These are phyloP conservation scores for Galerucella nymphaeae DNA, from an alignment of 2,888 invertebrate species.

Conservation along the genomic window DNA sequence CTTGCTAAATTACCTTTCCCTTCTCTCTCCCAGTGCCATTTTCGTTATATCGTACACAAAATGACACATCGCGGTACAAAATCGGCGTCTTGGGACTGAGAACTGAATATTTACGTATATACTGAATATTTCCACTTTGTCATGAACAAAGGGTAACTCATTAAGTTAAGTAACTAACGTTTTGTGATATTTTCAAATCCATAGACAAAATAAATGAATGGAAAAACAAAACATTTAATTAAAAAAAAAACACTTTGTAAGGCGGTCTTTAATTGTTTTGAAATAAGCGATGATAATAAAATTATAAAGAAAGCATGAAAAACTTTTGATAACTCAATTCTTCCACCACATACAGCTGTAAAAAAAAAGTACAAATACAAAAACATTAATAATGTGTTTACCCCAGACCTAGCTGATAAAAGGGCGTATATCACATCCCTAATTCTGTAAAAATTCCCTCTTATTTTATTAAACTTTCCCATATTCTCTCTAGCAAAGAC, in stretches of 20 bases:
- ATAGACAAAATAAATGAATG: too few relatives aligned
- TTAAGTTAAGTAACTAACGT: neutral
- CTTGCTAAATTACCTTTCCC: conserved; percentile 17
- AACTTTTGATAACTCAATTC: neutral
- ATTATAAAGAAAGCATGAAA: neutral
- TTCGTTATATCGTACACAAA: conserved; percentile 6
- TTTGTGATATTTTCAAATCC: too few relatives aligned
- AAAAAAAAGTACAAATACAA: conserved; percentile 3
- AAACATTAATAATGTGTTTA: conserved; percentile 15
- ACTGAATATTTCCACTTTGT: neutral
- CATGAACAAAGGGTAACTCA: neutral
- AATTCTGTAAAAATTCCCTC: conserved; percentile 15
- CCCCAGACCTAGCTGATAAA: neutral
- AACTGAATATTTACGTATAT: conserved; percentile 10
- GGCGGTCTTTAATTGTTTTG: too few relatives aligned
- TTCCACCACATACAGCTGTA: neutral
- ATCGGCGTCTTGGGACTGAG: neutral
- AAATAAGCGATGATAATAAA: too few relatives aligned
- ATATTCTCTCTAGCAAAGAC: conserved; percentile 26
- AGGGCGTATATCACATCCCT: conserved; percentile 15
- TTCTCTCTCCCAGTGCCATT: neutral
- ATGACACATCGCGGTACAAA: conserved; percentile 17
- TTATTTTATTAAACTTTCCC: conserved; percentile 19
- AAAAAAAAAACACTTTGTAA: too few relatives aligned
- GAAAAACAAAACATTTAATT: too few relatives aligned